A percentile compares a stretch with the other conserved stretches of the same genome.
Evolutionary conservation across 1,140 invertebrate species (phyloP).

Genomic region (Caerostris darwini): DNA sequence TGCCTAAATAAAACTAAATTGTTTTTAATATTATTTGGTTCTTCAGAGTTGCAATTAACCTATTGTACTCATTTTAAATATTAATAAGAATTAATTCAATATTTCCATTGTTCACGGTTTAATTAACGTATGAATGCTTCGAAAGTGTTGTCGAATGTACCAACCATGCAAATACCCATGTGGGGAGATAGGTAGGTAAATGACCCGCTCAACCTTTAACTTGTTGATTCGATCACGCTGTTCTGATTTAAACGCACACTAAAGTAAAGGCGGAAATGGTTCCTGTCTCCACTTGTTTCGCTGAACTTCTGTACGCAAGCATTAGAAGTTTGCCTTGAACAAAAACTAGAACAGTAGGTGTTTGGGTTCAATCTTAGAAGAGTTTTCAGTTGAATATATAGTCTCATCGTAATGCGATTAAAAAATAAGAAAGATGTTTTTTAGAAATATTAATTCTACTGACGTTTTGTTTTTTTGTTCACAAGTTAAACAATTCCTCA

Average conservation of each 20-base stretch:
- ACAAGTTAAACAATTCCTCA: background rate
- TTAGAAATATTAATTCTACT: background rate
- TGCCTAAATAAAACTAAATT: too few species aligned
- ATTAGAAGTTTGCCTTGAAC: slow-evolving; percentile 32
- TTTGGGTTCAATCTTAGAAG: background rate
- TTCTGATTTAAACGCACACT: slow-evolving; percentile 1
- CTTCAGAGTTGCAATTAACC: background rate
- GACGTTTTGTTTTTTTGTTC: background rate
- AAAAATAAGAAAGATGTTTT: background rate
- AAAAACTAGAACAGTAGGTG: slow-evolving; percentile 49
- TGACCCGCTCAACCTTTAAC: slow-evolving; percentile 31
- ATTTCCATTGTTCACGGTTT: background rate
- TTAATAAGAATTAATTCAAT: slow-evolving; percentile 22
- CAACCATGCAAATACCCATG: background rate
- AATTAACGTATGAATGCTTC: background rate
- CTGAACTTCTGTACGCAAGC: background rate
- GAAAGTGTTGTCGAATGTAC: slow-evolving; percentile 14
- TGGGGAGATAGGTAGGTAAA: slow-evolving; percentile 26
- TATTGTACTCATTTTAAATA: background rate
- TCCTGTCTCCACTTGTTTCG: slow-evolving; percentile 42
- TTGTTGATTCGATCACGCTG: slow-evolving; percentile 25
- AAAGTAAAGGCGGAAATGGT: slow-evolving; percentile 32
- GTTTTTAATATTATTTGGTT: too few species aligned
- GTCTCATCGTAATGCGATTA: slow-evolving; percentile 14
- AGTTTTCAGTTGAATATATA: background rate